These are phyloP conservation scores for Elymnias hypermnestra DNA, from an alignment of 1,140 invertebrate genomes.

Conservation along the genomic window DNA sequence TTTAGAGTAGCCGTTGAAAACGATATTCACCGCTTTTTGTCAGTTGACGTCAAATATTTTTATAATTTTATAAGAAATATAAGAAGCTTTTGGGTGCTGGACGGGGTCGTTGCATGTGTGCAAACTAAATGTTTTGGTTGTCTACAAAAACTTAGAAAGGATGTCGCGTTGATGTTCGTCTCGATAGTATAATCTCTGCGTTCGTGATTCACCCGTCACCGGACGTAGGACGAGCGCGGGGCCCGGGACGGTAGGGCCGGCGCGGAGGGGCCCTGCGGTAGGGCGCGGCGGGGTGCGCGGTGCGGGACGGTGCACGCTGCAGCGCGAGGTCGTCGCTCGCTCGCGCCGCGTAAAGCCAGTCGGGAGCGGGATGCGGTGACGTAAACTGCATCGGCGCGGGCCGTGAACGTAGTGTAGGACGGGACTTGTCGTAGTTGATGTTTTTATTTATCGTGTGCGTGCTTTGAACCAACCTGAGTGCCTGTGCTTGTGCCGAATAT, in stretches of 20 bases:
- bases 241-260: constrained; percentile 36
- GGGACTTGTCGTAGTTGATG: constrained; percentile 59
- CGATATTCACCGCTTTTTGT: too few relatives aligned
- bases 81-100: not conserved
- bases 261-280: constrained; percentile 32
- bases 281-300: constrained; percentile 39
- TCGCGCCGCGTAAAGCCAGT: constrained; percentile 59
- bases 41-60: too few relatives aligned
- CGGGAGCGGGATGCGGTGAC: constrained; percentile 75
- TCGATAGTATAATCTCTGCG: constrained; percentile 36
- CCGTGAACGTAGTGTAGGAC: constrained; percentile 70
- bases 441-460: constrained; percentile 52
- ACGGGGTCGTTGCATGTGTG: not conserved
- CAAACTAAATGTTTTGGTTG: too few relatives aligned
- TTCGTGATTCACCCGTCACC: constrained; percentile 53
- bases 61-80: too few relatives aligned
- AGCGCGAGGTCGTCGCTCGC: constrained; percentile 72
- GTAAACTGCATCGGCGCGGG: constrained; percentile 72
- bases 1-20: too few relatives aligned
- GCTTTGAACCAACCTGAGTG: constrained; percentile 50
- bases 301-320: constrained; percentile 65
- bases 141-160: too few relatives aligned
- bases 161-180: constrained; percentile 23
- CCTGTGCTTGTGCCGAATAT: constrained; percentile 51
- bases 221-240: constrained; percentile 60